Evolutionary conservation across 2,113 vertebrate species (phyloP).

Genomic region (Eclectus roratus): DNA sequence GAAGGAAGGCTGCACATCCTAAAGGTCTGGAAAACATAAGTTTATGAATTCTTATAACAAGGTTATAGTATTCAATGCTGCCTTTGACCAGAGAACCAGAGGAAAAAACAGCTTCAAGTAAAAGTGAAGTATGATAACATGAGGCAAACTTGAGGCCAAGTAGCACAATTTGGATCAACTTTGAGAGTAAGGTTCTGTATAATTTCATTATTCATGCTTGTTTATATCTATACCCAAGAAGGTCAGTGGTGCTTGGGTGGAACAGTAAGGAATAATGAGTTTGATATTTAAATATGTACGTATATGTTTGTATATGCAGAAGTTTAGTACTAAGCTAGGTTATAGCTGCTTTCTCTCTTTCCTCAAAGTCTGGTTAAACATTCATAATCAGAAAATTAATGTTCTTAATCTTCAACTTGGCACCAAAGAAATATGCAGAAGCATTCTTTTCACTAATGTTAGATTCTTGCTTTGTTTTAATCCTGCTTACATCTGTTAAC

Average conservation of each 20-base stretch:
- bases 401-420: background rate
- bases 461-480: background rate
- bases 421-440: background rate
- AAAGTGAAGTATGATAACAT: background rate
- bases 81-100: background rate
- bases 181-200: background rate
- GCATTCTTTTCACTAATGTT: background rate
- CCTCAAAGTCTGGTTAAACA: background rate
- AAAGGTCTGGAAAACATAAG: background rate
- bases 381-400: background rate
- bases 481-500: background rate
- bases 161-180: background rate
- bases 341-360: background rate
- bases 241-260: background rate
- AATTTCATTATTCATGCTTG: background rate
- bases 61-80: background rate
- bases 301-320: background rate
- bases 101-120: background rate
- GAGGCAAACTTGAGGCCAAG: background rate
- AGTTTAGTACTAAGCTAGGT: background rate
- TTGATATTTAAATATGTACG: background rate
- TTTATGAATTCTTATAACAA: background rate
- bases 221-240: background rate
- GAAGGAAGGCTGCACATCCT: background rate
- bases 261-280: background rate